A percentile compares a stretch with the other conserved stretches of the same genome.
Evolutionary conservation across 1,140 invertebrate genomes (phyloP).

Genomic region (Lepidurus apus): DNA sequence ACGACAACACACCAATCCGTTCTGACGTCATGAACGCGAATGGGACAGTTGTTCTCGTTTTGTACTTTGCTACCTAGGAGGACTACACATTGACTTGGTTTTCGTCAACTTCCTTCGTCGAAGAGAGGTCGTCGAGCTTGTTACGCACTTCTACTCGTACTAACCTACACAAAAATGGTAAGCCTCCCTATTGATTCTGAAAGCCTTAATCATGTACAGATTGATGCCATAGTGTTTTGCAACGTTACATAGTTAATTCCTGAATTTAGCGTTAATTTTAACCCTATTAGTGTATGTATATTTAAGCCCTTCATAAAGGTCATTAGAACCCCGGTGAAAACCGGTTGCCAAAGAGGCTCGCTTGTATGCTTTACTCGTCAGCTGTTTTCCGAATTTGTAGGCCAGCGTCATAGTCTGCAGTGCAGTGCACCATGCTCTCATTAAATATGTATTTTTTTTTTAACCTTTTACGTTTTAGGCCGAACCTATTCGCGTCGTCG

Average conservation of each 20-base stretch:
- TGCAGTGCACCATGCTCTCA: neutral
- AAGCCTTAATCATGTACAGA: neutral
- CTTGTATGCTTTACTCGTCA: neutral
- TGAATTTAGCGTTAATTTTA: neutral
- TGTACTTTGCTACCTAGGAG: neutral
- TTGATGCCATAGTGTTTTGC: too few relatives aligned
- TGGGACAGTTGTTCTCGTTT: neutral
- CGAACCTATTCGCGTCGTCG: conserved; percentile 83
- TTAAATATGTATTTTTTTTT: conserved; percentile 32
- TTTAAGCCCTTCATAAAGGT: conserved; percentile 13
- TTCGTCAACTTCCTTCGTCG: conserved; percentile 18
- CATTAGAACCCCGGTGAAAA: conserved; percentile 8
- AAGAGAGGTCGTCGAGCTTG: neutral
- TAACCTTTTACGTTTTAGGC: conserved; percentile 49
- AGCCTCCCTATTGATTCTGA: neutral
- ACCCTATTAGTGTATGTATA: neutral
- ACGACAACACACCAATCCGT: neutral
- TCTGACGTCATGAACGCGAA: neutral
- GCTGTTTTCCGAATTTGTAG: neutral
- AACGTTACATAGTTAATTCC: too few relatives aligned
- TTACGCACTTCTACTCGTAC: neutral
- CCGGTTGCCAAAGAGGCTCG: conserved; percentile 6
- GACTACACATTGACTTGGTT: neutral
- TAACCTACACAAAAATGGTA: neutral
- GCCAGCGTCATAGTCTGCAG: neutral